Evolutionary conservation across 2,888 invertebrate genomes (phyloP).

Genomic region (Brachylomia viminalis): DNA sequence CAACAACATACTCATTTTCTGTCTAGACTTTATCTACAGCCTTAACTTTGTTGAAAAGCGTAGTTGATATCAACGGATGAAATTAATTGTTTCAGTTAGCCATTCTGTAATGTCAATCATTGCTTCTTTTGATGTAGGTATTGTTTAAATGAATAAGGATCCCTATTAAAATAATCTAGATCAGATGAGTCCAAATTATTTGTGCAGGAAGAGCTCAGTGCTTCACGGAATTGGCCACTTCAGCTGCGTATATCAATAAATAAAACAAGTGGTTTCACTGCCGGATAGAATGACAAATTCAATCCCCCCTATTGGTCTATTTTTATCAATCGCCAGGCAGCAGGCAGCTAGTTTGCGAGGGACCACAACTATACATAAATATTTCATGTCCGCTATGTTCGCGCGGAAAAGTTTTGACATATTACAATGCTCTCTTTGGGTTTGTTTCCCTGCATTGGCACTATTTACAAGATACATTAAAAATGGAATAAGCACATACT

Average conservation of each 20-base stretch:
- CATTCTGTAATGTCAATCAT: neutral
- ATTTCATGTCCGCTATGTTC: conserved; percentile 53
- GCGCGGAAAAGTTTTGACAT: conserved; percentile 29
- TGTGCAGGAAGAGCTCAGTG: conserved; percentile 52
- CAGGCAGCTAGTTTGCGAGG: conserved; percentile 54
- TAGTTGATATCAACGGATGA: neutral
- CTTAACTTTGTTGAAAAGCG: neutral
- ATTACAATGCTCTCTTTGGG: conserved; percentile 6
- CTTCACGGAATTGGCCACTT: conserved; percentile 53
- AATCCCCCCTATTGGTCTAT: conserved; percentile 63
- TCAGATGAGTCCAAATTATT: conserved; percentile 11
- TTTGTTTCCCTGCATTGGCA: neutral
- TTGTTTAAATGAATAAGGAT: neutral
- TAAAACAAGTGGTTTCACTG: conserved; percentile 59
- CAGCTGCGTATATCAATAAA: conserved; percentile 57
- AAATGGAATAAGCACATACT: neutral
- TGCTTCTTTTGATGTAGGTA: neutral
- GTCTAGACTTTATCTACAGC: no score
- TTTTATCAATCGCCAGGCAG: conserved; percentile 61
- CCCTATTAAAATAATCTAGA: conserved; percentile 1
- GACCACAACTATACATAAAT: conserved; percentile 48
- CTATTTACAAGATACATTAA: neutral
- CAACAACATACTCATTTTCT: neutral
- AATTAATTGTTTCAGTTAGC: neutral
- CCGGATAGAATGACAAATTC: conserved; percentile 66